A percentile compares a stretch with the other conserved stretches of the same genome.
Evolutionary conservation across 2,113 vertebrate genomes (phyloP).

Genomic region (Notechis scutatus): DNA sequence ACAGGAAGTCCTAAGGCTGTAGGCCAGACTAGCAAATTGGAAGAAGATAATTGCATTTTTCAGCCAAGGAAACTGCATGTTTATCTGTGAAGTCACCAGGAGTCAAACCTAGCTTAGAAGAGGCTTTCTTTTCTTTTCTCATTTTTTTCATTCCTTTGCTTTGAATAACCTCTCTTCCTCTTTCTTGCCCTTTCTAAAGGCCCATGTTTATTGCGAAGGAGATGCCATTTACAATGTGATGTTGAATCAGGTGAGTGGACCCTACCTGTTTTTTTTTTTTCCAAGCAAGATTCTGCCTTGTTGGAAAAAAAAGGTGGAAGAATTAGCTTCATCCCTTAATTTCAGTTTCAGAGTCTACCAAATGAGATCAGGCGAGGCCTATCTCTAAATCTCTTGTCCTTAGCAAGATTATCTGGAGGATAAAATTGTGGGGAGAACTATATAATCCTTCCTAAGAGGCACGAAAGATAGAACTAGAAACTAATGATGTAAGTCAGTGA

Average conservation of each 20-base stretch:
- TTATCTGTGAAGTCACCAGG: neutral
- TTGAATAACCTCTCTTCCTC: neutral
- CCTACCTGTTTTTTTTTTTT: neutral
- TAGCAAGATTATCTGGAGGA: no score
- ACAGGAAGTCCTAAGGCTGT: neutral
- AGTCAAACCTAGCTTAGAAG: neutral
- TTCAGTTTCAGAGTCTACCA: no score
- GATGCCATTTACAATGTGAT: slow-evolving; percentile 82
- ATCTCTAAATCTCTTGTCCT: neutral
- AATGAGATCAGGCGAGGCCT: neutral
- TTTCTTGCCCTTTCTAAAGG: slow-evolving; percentile 58
- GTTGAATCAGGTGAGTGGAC: slow-evolving; percentile 83
- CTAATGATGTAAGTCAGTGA: neutral
- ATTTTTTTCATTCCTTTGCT: neutral
- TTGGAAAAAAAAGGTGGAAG: neutral
- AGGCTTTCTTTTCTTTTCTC: neutral
- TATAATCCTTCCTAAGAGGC: neutral
- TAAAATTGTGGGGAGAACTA: neutral
- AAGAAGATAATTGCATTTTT: neutral
- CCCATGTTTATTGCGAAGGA: slow-evolving; percentile 82
- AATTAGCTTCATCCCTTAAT: no score
- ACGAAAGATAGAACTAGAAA: neutral
- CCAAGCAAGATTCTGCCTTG: no score
- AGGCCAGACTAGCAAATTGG: neutral
- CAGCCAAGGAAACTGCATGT: neutral